phyloP scores from a whole-genome alignment of 1,140 invertebrate species.

The Cotesia vestalis region DNA sequence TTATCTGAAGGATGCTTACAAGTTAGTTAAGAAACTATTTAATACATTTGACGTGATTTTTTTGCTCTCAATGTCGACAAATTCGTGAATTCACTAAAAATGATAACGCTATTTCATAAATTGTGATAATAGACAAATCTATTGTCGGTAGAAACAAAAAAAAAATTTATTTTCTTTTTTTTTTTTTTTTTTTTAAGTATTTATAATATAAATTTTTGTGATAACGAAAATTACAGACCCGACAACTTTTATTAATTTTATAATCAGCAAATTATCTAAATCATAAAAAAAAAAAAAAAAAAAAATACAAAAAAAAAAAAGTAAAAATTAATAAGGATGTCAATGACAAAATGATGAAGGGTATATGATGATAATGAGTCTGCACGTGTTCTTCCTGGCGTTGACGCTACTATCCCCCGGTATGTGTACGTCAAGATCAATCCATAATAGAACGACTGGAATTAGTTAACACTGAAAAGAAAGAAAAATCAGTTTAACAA shows the following conservation, averaged over 20 bases:
- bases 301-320: conserved; percentile 24
- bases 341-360: conserved; percentile 24
- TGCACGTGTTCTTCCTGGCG: conserved; percentile 40
- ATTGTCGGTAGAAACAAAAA: conserved; percentile 18
- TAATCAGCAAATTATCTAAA: too few species aligned
- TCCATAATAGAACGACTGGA: conserved; percentile 12
- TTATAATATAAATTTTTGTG: too few species aligned
- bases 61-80: conserved; percentile 36
- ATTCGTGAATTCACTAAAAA: conserved; percentile 13
- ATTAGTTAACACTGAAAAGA: too few species aligned
- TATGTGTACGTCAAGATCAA: conserved; percentile 21
- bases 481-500: too few species aligned
- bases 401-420: conserved; percentile 27
- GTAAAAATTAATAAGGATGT: conserved; percentile 31
- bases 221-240: too few species aligned
- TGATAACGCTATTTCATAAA: not conserved
- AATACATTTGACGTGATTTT: not conserved
- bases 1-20: not conserved
- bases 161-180: too few species aligned
- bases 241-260: too few species aligned
- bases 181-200: too few species aligned
- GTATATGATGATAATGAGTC: conserved; percentile 27
- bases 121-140: not conserved
- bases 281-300: conserved; percentile 29
- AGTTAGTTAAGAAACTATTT: not conserved